phyloP scores from a whole-genome alignment of 2,888 invertebrate species.

The Drosophila fungiperda region DNA sequence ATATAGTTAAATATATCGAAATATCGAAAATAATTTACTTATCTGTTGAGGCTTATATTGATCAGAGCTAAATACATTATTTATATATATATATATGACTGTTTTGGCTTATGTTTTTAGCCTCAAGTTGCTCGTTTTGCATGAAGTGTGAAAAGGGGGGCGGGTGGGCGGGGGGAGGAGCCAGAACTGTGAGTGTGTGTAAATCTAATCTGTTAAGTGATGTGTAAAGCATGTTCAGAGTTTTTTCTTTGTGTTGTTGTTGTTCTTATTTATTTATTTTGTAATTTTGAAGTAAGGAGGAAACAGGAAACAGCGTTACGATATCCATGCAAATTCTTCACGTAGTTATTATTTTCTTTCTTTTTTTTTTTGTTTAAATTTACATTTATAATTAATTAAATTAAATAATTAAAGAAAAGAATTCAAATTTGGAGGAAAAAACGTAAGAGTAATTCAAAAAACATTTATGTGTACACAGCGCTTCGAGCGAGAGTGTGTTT shows the following conservation, averaged over 20 bases:
- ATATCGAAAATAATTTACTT: conserved; percentile 62
- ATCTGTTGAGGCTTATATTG: conserved; percentile 54
- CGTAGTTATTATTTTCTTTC: conserved; percentile 62
- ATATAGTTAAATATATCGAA: conserved; percentile 35
- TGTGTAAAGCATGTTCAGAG: conserved; percentile 24
- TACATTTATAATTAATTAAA: conserved; percentile 67
- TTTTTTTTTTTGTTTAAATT: conserved; percentile 33
- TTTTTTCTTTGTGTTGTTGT: conserved; percentile 9
- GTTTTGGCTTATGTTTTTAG: background rate
- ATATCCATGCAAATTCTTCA: conserved; percentile 85
- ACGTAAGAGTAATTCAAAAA: conserved; percentile 32
- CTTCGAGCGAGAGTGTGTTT: conserved; percentile 31
- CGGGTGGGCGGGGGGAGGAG: no score
- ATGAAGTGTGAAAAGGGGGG: background rate
- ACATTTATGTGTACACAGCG: conserved; percentile 38
- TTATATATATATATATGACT: background rate
- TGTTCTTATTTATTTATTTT: conserved; percentile 19
- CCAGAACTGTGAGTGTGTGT: conserved; percentile 21
- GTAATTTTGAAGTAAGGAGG: conserved; percentile 53
- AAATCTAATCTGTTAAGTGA: conserved; percentile 27
- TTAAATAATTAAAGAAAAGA: conserved; percentile 21
- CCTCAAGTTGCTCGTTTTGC: conserved; percentile 17
- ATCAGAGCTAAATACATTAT: conserved; percentile 3
- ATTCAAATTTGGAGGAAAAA: conserved; percentile 28
- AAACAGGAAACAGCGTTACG: conserved; percentile 80